Conservation (phyloP, 2,797 vertebrate species). For the Staurois parvus region DNA sequence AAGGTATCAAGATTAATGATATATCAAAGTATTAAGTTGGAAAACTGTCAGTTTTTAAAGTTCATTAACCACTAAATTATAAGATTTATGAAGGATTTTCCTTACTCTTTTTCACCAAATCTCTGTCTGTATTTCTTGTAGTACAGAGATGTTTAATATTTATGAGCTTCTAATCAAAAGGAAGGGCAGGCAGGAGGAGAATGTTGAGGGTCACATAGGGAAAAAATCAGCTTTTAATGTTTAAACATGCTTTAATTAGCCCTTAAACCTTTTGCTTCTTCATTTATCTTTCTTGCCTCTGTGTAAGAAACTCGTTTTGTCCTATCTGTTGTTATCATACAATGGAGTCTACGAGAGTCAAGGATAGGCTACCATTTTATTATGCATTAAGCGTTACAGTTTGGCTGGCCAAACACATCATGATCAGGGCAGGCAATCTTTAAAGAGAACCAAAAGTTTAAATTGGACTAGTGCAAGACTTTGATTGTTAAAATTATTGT, state of each 20-base stretch:
- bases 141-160: conserved; percentile 23
- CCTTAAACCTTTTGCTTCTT: neutral
- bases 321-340: conserved; percentile 6
- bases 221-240: conserved; percentile 23
- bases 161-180: conserved; percentile 37
- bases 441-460: too few relatives aligned
- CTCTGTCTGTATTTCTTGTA: neutral
- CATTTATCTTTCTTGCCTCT: conserved; percentile 7
- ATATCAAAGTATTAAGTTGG: conserved; percentile 39
- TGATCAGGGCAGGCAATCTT: neutral
- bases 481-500: too few relatives aligned
- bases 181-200: neutral
- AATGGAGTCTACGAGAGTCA: neutral
- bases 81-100: conserved; percentile 38
- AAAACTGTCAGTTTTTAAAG: conserved; percentile 52
- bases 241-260: conserved; percentile 24
- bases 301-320: neutral
- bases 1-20: conserved; percentile 46
- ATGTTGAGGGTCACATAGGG: neutral
- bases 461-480: too few relatives aligned
- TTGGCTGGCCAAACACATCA: neutral
- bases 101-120: neutral
- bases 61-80: conserved; percentile 47
- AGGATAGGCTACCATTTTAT: neutral
- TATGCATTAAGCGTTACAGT: neutral